Evolutionary conservation across 1,140 invertebrate genomes (phyloP).

Genomic region (Lordiphosa clarofinis): DNA sequence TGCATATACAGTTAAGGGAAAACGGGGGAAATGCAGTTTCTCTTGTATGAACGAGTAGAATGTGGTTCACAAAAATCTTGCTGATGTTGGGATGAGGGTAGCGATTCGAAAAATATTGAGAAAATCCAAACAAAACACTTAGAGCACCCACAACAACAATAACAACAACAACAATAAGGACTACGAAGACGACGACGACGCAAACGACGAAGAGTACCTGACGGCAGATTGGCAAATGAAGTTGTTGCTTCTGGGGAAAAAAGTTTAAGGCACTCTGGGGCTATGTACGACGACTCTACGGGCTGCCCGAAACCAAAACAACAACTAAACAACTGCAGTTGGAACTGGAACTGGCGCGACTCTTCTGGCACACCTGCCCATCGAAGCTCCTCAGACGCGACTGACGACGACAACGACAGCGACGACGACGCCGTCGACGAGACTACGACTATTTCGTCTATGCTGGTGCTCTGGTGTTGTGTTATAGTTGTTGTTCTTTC

Average conservation of each 20-base stretch:
- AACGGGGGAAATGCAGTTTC: conserved; percentile 4
- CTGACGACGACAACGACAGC: conserved; percentile 62
- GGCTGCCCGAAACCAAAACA: conserved; percentile 12
- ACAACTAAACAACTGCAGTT: conserved; percentile 8
- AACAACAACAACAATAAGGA: conserved; percentile 1
- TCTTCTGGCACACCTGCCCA: conserved; percentile 72
- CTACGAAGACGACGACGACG: conserved; percentile 1
- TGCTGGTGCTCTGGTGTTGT: conserved; percentile 20
- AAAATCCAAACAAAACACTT: conserved; percentile 32
- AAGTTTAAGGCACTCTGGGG: conserved; percentile 14
- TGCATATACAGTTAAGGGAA: conserved; percentile 31
- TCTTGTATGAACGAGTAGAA: conserved; percentile 12
- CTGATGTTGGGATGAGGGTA: conserved; percentile 16
- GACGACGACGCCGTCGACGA: conserved; percentile 30
- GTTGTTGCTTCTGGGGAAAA: conserved; percentile 6
- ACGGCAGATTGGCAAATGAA: conserved; percentile 21
- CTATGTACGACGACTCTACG: conserved; percentile 7
- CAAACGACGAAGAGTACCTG: conserved; percentile 3
- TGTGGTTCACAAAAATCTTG: conserved; percentile 30
- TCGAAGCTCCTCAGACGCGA: conserved; percentile 79
- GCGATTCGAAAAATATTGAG: conserved; percentile 13
- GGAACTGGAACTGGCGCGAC: conserved; percentile 35
- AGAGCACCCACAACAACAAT: conserved; percentile 5
- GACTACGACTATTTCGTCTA: conserved; percentile 67
- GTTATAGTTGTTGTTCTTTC: conserved; percentile 35